Base-by-base conservation (phyloP, 2,797 vertebrate genomes). In the Takifugu ocellatus region DNA sequence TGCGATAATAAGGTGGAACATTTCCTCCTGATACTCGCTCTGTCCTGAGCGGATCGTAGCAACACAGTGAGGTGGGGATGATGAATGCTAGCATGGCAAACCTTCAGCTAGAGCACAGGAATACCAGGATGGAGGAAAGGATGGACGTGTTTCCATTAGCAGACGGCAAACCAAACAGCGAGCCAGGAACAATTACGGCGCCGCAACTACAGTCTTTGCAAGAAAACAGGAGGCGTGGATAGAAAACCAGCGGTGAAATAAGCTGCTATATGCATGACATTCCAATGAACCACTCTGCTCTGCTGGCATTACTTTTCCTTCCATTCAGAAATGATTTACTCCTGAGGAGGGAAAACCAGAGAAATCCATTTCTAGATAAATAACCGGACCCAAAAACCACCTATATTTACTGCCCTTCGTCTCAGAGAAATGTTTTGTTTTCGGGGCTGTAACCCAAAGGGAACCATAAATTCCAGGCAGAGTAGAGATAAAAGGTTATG, bases 381-480 rank as follows among this genome's bases (percentile, higher is more conserved):
- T 75, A 77, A 79, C 68, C 78, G 56, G 58, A 48, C 68, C 78
- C 54, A 52, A 53, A 60, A 75, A 67, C 62, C 58, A 75, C 53
- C 59, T 63, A 33, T 78, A 84, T 83, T 86, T 85, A 82, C 70
- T 71, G 59, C 76, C 21, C 29, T 63, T 59, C 58, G 61, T 76
- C 74, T 74, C 33, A 70, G 55, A 50, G 44, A 79, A 78, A 54
- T 77, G 73, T 77, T 76, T 59, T 49, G 70, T 74, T 63, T 66
- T 69, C 5, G 54, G 61, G 61, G 58, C 51, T 47, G 42, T 7
- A 64, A 63, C 58, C 68, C 51, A 77, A 56, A 54, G 68, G 61
- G 59, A 72, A 62, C 58, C 26, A 17, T 52, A 54, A 60, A 62
- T 68, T 64, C 60, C 25, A 65, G 59, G 49, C 46, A 58, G 56